Conservation (phyloP, 1,140 invertebrate genomes). For the Panagrolaimus sp. region DNA sequence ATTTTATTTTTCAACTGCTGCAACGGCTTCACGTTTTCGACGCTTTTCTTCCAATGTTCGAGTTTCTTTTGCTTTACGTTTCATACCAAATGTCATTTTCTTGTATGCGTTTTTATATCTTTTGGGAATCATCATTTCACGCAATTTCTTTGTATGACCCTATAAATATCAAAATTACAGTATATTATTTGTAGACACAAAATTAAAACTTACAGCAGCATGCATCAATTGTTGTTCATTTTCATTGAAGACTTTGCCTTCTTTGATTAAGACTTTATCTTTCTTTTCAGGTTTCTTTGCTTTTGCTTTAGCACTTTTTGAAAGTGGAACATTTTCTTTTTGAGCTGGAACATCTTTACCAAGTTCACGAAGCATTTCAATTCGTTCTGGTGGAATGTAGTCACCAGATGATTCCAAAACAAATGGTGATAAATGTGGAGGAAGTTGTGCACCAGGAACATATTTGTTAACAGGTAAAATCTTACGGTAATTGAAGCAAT, state of each 20-base stretch:
- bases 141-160: constrained; percentile 78
- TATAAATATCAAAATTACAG: constrained; percentile 69
- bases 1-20: neutral
- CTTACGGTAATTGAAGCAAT: constrained; percentile 80
- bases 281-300: constrained; percentile 28
- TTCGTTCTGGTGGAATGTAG: constrained; percentile 61
- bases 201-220: constrained; percentile 33
- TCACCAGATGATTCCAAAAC: constrained; percentile 69
- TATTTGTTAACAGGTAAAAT: constrained; percentile 86
- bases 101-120: constrained; percentile 85
- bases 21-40: constrained; percentile 22
- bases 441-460: constrained; percentile 79
- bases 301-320: constrained; percentile 51
- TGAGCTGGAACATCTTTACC: constrained; percentile 17
- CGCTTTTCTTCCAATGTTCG: constrained; percentile 39
- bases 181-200: constrained; percentile 20
- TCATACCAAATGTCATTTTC: constrained; percentile 79
- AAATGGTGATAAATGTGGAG: constrained; percentile 96
- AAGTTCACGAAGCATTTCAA: constrained; percentile 37
- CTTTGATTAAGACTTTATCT: constrained; percentile 46
- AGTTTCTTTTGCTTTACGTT: constrained; percentile 74
- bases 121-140: constrained; percentile 90
- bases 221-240: constrained; percentile 50
- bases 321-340: constrained; percentile 30
- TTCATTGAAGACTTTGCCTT: constrained; percentile 50